These are phyloP conservation scores for Denticeps clupeoides DNA, from an alignment of 2,797 vertebrate species.

Conservation along the genomic window DNA sequence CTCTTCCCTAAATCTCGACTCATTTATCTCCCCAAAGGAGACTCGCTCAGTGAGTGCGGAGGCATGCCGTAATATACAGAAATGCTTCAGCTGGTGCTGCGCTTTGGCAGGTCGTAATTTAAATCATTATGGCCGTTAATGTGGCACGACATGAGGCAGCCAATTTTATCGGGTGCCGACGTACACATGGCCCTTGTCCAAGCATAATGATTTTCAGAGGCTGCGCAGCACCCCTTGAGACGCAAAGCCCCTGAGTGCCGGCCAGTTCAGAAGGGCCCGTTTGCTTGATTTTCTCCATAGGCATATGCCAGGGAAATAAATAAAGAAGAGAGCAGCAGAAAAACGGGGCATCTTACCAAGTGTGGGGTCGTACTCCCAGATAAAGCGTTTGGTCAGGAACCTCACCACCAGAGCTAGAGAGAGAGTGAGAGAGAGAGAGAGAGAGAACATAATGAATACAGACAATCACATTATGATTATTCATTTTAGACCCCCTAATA, in stretches of 20 bases:
- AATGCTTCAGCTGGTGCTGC: background rate
- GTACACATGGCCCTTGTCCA: background rate
- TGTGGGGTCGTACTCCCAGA: slow-evolving; percentile 97
- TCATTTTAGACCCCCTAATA: too few species aligned
- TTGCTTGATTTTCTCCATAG: too few species aligned
- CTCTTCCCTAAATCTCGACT: too few species aligned
- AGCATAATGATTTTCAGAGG: background rate
- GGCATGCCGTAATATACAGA: background rate
- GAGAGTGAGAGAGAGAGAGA: slow-evolving; percentile 26
- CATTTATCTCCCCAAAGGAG: too few species aligned
- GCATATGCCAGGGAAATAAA: too few species aligned
- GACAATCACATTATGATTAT: background rate
- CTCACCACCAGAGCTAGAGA: slow-evolving; percentile 83
- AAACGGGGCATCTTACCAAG: slow-evolving; percentile 65
- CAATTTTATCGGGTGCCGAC: background rate
- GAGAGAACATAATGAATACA: background rate
- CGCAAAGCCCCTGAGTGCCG: too few species aligned
- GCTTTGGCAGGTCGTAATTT: background rate
- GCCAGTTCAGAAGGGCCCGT: too few species aligned
- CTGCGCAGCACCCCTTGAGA: background rate
- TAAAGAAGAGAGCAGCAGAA: too few species aligned
- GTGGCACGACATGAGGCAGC: slow-evolving; percentile 1
- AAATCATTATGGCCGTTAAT: background rate
- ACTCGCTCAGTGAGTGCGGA: too few species aligned
- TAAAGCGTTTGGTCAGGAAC: slow-evolving; percentile 91